Base-by-base conservation (phyloP, 2,113 vertebrate species). In the Smithornis capensis region DNA sequence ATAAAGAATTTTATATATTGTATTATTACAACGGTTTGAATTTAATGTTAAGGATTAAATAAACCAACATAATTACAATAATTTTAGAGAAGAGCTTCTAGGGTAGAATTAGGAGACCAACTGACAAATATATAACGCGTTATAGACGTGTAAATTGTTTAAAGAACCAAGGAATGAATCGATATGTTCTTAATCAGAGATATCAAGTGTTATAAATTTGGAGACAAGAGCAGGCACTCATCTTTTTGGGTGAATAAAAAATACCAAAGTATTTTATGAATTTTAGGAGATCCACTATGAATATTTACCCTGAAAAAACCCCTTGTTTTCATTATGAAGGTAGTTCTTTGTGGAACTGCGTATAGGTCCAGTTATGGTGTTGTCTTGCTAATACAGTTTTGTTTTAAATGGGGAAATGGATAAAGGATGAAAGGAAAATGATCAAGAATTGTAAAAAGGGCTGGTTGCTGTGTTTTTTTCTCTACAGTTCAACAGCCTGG, bases 401-500 rank as follows among this genome's bases (percentile, higher is more conserved):
- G n/a, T 44, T 92, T 83, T 80, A 65, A 31, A 23, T 24, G 27
- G 10, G 17, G 63, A 90, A 28, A 62, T 10, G 84, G 84, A 62
- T 65, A 71, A 76, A 77, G 22, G 23, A 12, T 77, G 70, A 12
- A n/a, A 50, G 78, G 12, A 65, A 22, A 64, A 78, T 33, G 18
- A 77, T 75, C 14, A 70, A 78, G 42, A 82, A 15, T 14, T 42
- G 6, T 40, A 40, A 62, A 4, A 2, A 76, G 18, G 4, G 4
- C 2, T 57, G 4, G 2, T 63, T 71, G 7, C 22, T 55, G 9
- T 14, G 27, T 10, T 33, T n/a, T 83, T 67, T 95, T 81, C 14
- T 90, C 45, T 75, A 31, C 44, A 99, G 99, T 99, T 87, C 92
- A 99, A 99, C 97, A 99, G 98, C 96, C 83, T 99, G 96, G 99